These are phyloP conservation scores for Lobophora halterata DNA, from an alignment of 2,888 invertebrate genomes.

Conservation along the genomic window DNA sequence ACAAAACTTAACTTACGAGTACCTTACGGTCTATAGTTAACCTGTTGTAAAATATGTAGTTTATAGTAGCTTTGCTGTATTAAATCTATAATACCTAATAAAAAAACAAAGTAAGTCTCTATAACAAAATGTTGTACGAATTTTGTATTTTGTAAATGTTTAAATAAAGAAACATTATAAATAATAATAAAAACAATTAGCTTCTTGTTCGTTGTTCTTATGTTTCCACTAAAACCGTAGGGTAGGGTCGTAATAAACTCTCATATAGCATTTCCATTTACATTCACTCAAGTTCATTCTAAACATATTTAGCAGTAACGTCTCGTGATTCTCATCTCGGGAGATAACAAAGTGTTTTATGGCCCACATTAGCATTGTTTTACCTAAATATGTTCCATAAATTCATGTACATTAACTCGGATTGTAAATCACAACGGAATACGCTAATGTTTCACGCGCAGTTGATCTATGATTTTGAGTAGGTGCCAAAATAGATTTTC, in stretches of 20 bases:
- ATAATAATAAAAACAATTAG: no score
- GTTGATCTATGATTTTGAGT: conserved; percentile 16
- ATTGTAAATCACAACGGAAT: conserved; percentile 19
- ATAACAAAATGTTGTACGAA: conserved; percentile 1
- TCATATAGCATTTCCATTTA: no score
- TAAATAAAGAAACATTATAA: no score
- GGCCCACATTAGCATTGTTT: conserved; percentile 24
- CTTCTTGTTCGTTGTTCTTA: no score
- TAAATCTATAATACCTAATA: no score
- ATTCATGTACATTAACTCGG: conserved; percentile 26
- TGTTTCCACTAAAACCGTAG: no score
- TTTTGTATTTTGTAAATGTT: neutral
- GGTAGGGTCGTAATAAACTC: conserved; percentile 14
- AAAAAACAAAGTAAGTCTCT: no score
- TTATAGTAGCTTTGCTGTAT: no score
- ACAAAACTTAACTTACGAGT: no score
- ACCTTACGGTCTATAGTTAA: no score
- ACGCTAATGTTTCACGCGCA: conserved; percentile 19
- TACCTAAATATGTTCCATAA: conserved; percentile 26
- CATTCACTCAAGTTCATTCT: conserved; percentile 22
- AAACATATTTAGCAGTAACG: conserved; percentile 18
- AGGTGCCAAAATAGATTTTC: conserved; percentile 1
- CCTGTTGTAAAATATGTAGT: no score
- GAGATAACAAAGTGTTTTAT: conserved; percentile 27
- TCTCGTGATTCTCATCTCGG: conserved; percentile 21